Evolutionary conservation across 2,113 vertebrate species (phyloP).

Genomic region (Xenopus borealis): DNA sequence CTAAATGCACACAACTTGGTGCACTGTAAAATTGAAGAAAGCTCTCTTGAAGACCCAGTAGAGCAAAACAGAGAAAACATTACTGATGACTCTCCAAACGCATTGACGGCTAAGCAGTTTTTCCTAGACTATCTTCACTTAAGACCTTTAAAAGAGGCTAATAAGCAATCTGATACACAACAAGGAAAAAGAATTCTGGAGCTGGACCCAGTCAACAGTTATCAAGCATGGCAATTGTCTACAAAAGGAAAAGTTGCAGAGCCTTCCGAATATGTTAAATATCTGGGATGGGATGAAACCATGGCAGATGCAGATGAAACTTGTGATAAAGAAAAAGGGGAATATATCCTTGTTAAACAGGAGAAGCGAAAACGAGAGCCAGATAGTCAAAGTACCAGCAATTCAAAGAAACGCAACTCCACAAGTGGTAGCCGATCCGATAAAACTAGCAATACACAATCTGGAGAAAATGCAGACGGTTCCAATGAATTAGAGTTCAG

Average conservation of each 20-base stretch:
- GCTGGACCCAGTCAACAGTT: slow-evolving; percentile 89
- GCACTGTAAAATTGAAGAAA: slow-evolving; percentile 64
- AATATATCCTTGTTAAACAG: slow-evolving; percentile 76
- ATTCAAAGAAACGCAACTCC: slow-evolving; percentile 64
- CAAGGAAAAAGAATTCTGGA: slow-evolving; percentile 79
- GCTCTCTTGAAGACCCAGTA: slow-evolving; percentile 25
- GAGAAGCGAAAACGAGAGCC: slow-evolving; percentile 81
- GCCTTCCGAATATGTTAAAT: slow-evolving; percentile 75
- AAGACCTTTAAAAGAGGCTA: slow-evolving; percentile 58
- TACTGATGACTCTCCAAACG: slow-evolving; percentile 55
- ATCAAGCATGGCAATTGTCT: slow-evolving; percentile 92
- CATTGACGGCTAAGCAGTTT: slow-evolving; percentile 70
- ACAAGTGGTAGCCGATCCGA: slow-evolving; percentile 57
- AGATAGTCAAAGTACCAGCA: slow-evolving; percentile 56
- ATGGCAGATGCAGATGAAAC: slow-evolving; percentile 72
- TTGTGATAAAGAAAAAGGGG: slow-evolving; percentile 79
- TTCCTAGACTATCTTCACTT: slow-evolving; percentile 81
- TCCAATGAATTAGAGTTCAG: slow-evolving; percentile 76
- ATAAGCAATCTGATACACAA: slow-evolving; percentile 53
- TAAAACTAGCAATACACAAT: slow-evolving; percentile 43
- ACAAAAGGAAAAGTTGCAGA: slow-evolving; percentile 86
- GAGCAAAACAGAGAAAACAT: slow-evolving; percentile 38
- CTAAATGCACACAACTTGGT: slow-evolving; percentile 80
- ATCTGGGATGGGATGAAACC: slow-evolving; percentile 71
- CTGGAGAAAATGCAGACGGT: slow-evolving; percentile 59